Base-by-base conservation (phyloP, 2,113 vertebrate genomes). In the Glareola pratincola region DNA sequence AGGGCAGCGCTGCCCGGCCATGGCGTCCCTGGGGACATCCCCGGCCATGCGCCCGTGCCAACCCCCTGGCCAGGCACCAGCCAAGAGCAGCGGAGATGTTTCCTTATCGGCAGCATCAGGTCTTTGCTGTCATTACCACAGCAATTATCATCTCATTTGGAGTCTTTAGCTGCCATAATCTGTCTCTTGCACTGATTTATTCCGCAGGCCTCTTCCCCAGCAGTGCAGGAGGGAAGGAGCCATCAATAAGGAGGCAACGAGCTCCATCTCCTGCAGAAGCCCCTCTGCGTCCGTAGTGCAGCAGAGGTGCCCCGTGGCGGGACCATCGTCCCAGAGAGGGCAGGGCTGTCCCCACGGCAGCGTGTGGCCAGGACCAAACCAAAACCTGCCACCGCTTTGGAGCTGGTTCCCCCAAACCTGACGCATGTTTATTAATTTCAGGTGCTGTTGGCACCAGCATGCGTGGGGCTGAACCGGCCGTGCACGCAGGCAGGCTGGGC, bases 81-180 rank as follows among this genome's bases (percentile, higher is more conserved):
- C 73, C 66, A 63, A 78, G 78, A 92, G 83, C 67, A 76, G n/a
- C 8, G 3, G 88, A 91, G 92, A 92, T 90, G 67, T 89, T 92
- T 87, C 84, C 53, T 95, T 94, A 97, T 96, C 93, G 14, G 88
- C 75, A 86, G 94, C 94, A 97, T 97, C 95, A 92, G 96, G 88
- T 90, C 95, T 90, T 96, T 26, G 2, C 91, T 97, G 97, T 97
- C 95, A 97, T 96, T 96, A 97, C 93, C 85, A 94, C 78, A 6
- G 96, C 93, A 98, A 97, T 97, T 97, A 97, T 95, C 95, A 92
- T 97, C 97, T 98, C 90, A 82, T 97, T 96, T 97, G 94, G 93
- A 97, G 96, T 96, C 97, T 96, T 97, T 96, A 97, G 95, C 90
- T 97, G 96, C 97, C 94, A 95, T 97, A 96, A 97, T 96, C 95